Conservation (phyloP, 1,140 invertebrate genomes). For the Hirudo medicinalis region DNA sequence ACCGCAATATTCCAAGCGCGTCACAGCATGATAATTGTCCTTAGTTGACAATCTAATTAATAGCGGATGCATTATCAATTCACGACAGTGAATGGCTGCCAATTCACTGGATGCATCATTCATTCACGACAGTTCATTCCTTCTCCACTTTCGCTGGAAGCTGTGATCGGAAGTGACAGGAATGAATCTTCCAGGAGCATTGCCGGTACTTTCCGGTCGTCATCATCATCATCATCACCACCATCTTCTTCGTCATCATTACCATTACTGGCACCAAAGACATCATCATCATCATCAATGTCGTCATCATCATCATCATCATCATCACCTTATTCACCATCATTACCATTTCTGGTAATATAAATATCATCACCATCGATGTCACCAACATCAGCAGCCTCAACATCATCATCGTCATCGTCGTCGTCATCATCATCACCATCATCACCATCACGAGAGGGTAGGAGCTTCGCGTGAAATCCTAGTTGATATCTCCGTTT, state of each 20-base stretch:
- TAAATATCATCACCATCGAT: neutral
- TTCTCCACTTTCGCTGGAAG: too few relatives aligned
- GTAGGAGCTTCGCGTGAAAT: too few relatives aligned
- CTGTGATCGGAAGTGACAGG: too few relatives aligned
- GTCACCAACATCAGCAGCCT: too few relatives aligned
- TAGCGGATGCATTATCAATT: too few relatives aligned
- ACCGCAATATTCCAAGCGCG: too few relatives aligned
- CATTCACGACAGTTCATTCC: too few relatives aligned
- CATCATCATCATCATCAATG: conserved; percentile 3
- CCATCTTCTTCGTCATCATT: neutral
- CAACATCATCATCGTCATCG: neutral
- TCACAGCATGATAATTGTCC: too few relatives aligned
- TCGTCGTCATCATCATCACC: neutral
- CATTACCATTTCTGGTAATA: neutral
- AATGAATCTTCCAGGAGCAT: too few relatives aligned
- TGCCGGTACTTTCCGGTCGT: too few relatives aligned
- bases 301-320: neutral
- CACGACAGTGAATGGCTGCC: neutral
- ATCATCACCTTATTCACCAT: neutral
- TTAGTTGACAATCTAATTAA: too few relatives aligned
- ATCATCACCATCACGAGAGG: neutral
- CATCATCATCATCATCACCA: neutral
- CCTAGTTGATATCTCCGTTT: too few relatives aligned
- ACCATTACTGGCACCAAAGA: neutral
- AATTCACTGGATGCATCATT: neutral